Evolutionary conservation across 2,113 vertebrate genomes (phyloP).

Genomic region (Oophaga pumilio): DNA sequence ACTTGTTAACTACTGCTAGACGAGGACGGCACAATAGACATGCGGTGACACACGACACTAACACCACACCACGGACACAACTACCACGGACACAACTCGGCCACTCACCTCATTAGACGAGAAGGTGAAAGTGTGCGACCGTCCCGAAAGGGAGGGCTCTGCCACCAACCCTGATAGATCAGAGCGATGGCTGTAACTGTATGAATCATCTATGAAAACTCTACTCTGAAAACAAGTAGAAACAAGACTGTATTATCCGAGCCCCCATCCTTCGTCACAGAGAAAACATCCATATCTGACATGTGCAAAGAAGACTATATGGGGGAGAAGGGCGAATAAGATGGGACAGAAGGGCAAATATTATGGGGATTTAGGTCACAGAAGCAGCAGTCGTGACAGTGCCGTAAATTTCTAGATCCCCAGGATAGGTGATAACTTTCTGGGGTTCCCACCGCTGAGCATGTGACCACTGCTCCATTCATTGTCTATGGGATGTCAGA

Average conservation of each 20-base stretch:
- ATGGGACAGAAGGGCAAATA: background rate
- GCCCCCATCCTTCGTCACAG: conserved; percentile 62
- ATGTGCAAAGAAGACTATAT: background rate
- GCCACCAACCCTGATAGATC: conserved; percentile 89
- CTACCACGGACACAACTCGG: conserved; percentile 66
- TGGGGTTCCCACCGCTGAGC: too few species aligned
- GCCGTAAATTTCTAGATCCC: too few species aligned
- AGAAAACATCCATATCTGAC: conserved; percentile 59
- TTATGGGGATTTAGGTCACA: too few species aligned
- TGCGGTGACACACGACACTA: conserved; percentile 35
- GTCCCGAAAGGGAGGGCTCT: conserved; percentile 91
- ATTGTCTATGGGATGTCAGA: too few species aligned
- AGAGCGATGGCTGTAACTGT: conserved; percentile 83
- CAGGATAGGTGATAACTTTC: too few species aligned
- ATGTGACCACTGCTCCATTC: too few species aligned
- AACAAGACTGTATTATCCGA: conserved; percentile 83
- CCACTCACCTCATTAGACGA: conserved; percentile 93
- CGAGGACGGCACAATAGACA: conserved; percentile 35
- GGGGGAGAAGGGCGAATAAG: background rate
- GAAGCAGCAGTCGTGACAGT: too few species aligned
- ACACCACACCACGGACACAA: conserved; percentile 63
- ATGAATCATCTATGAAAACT: conserved; percentile 92
- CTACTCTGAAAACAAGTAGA: conserved; percentile 91
- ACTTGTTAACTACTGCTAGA: background rate
- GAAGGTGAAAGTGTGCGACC: conserved; percentile 93